Evolutionary conservation across 2,888 invertebrate genomes (phyloP).

Genomic region (Phyto melanocephala): DNA sequence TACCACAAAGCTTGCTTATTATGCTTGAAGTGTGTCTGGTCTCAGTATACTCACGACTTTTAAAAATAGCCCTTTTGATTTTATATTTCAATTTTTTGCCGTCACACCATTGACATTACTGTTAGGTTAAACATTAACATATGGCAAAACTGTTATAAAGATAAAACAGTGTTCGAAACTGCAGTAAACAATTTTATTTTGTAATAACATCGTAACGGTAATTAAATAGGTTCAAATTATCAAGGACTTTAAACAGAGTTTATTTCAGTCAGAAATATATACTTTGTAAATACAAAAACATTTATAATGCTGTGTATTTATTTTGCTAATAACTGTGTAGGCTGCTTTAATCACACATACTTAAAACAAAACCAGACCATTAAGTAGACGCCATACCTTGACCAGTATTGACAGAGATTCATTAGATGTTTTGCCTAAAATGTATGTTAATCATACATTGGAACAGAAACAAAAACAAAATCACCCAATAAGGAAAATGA

Average conservation of each 20-base stretch:
- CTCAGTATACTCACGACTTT: too few species aligned
- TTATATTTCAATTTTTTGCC: background rate
- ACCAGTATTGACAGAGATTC: conserved; percentile 30
- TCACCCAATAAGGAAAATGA: conserved; percentile 41
- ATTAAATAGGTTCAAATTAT: background rate
- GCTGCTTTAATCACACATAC: conserved; percentile 9
- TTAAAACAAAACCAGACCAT: conserved; percentile 10
- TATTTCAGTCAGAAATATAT: too few species aligned
- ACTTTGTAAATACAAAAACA: too few species aligned
- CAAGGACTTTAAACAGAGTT: background rate
- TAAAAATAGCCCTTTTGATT: background rate
- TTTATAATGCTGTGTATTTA: background rate
- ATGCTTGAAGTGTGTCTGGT: too few species aligned
- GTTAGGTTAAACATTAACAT: background rate
- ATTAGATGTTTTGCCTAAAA: conserved; percentile 55
- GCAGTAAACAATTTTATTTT: background rate
- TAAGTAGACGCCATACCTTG: conserved; percentile 15
- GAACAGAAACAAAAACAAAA: conserved; percentile 22
- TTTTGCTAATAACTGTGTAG: conserved; percentile 12
- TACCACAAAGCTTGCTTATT: too few species aligned
- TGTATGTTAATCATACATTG: conserved; percentile 48
- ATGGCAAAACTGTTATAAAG: background rate
- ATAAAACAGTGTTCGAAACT: conserved; percentile 2
- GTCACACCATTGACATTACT: conserved; percentile 3
- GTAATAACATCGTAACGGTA: background rate